These are phyloP conservation scores for Lepus europaeus DNA, from an alignment of 2,113 vertebrate species.

Conservation along the genomic window DNA sequence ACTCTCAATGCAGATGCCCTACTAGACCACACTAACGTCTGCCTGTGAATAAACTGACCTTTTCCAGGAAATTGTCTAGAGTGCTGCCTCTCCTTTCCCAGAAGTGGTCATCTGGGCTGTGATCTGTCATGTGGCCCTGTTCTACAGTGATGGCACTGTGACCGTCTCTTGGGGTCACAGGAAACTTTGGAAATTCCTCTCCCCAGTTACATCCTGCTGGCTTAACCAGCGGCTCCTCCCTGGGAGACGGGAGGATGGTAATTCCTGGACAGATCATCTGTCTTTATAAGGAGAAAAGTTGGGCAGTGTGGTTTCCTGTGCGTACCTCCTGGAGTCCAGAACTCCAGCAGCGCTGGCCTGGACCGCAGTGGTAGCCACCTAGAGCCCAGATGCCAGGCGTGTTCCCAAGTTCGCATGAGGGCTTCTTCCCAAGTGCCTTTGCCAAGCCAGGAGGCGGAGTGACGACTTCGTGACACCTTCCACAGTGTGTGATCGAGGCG, in stretches of 20 bases:
- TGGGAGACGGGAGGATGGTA: slow-evolving; percentile 32
- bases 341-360: background rate
- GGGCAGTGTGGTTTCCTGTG: slow-evolving; percentile 72
- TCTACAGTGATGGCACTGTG: slow-evolving; percentile 7
- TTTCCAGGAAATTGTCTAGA: background rate
- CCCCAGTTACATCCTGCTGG: slow-evolving; percentile 61
- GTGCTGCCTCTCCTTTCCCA: background rate
- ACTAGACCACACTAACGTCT: background rate
- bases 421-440: slow-evolving; percentile 46
- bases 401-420: background rate
- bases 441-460: slow-evolving; percentile 64
- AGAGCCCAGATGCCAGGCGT: slow-evolving; percentile 51
- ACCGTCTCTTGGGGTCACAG: slow-evolving; percentile 25
- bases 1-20: background rate
- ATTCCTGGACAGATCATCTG: slow-evolving; percentile 75
- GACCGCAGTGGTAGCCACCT: slow-evolving; percentile 62
- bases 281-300: slow-evolving; percentile 80
- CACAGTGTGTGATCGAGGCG: slow-evolving; percentile 65
- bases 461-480: slow-evolving; percentile 31
- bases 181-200: slow-evolving; percentile 68
- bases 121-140: background rate
- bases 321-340: slow-evolving; percentile 47
- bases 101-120: background rate
- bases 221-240: slow-evolving; percentile 54
- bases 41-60: background rate